Conservation (phyloP, 2,797 vertebrate species). For the Pachyuromys duprasi region DNA sequence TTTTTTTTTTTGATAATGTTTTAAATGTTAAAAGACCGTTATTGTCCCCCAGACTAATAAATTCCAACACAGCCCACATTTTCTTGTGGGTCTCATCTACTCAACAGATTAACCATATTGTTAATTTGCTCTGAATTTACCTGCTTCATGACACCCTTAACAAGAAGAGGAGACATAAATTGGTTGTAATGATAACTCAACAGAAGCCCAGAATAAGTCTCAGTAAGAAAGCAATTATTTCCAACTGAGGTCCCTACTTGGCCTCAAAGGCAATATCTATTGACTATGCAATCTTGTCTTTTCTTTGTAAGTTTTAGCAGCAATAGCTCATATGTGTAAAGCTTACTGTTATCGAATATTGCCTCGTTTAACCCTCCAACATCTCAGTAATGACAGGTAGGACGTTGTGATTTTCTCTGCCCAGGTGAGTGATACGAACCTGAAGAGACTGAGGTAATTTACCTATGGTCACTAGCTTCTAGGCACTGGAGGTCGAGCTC, state of each 20-base stretch:
- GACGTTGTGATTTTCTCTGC: neutral
- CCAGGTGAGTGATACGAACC: neutral
- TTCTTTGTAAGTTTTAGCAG: conserved; percentile 52
- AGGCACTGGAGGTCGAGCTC: neutral
- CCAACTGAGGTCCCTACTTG: neutral
- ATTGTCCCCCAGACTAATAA: conserved; percentile 69
- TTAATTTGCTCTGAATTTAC: conserved; percentile 54
- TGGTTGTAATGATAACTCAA: conserved; percentile 7
- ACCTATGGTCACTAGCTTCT: neutral
- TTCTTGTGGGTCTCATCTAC: conserved; percentile 64
- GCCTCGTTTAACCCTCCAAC: neutral
- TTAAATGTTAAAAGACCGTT: conserved; percentile 57
- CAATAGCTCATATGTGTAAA: neutral
- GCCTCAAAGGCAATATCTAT: conserved; percentile 44
- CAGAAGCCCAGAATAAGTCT: neutral
- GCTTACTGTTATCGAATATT: conserved; percentile 15
- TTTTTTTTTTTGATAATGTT: conserved; percentile 42
- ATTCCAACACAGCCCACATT: conserved; percentile 49
- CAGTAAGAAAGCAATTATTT: conserved; percentile 64
- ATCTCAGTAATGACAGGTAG: conserved; percentile 16
- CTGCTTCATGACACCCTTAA: conserved; percentile 10
- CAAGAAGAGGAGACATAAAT: conserved; percentile 54
- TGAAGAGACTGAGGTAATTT: neutral
- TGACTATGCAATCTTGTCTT: conserved; percentile 26
- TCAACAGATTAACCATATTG: conserved; percentile 60